Base-by-base conservation (phyloP, 2,888 invertebrate species). In the Dioctria rufipes region DNA sequence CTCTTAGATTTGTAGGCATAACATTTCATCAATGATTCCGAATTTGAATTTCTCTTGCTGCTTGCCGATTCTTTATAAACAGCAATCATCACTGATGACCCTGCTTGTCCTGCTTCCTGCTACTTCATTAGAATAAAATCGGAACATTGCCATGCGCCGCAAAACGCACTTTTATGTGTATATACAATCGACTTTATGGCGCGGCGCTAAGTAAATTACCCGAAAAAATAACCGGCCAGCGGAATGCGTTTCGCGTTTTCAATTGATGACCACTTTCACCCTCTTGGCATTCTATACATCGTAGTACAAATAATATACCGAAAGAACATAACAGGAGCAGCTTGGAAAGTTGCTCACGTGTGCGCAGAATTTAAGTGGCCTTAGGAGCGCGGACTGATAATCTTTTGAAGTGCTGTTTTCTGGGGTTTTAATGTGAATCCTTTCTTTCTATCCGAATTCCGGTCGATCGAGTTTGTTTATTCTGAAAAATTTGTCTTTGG, bases 261-360 rank as follows among this genome's bases (percentile, higher is more conserved):
- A 66, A 73, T 73, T 73, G 42, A 73, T 60, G 58, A 60, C 69
- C 69, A 49, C 73, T 73, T 73, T 73, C 40, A 73, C 58, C 73
- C 73, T 73, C 60, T 51, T 58, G 37, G 37, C 4, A 54, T 39
- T 54, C 51, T 46, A 40, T 63, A 63, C 46, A 46, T 8, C 46
- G 46, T 25, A 25, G 46, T 65, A 25, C 25, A 5, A 9, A 67
- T 67, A 67, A 67, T 71, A 39, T n/a, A 8, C 11, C 39, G 51
- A n/a, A n/a, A 13, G 42, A 5, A 13, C n/a, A 39, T 51, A 61
- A 46, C 46, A 77, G 49, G n/a, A 77, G 9, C 63, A 61, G 63
- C 77, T 77, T 77, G 6, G 63, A 63, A 61, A 77, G 77, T 77
- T 77, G 77, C 51, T 77, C 77, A 77, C 77, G 77, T 63, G 77